Evolutionary conservation across 2,888 invertebrate genomes (phyloP), one percentile per base, ranked within the genome.

Genomic region (Drosophila picticornis): DNA sequence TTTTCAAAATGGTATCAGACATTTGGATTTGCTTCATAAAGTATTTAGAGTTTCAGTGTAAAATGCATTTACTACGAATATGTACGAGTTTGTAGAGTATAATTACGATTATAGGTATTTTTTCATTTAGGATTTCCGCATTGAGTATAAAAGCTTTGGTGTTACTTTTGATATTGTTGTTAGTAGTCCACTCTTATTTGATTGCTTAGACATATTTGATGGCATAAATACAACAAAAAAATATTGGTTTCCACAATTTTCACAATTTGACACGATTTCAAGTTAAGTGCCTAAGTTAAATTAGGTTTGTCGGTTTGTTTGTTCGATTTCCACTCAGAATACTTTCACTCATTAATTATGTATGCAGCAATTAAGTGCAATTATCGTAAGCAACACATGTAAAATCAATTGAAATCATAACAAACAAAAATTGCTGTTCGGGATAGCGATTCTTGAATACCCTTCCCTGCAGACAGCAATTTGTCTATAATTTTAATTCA

Each of bases 1-100:
- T 75, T 78, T 80, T 78, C 71, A 94, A 95, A 94, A 94, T 94
- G 94, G 95, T 94, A 92, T 95, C 95, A 95, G 95, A 95, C 95
- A 95, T 95, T 92, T 82, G 79, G 84, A 75, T 88, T 83, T 83
- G 77, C 75, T 62, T 75, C 36, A 63, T 83, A 76, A 84, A 84
- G 81, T 83, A 82, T 62, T 83, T 67, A 60, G 63, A 72, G 62
- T 80, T 76, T 34, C 51, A 55, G 52, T 51, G 51, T 57, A 46
- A 64, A 73, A 69, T 75, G 61, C 67, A 31, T 57, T 72, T 56
- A 63, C 68, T 58, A 58, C 67, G 57, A 70, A 72, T 72, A 68
- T 69, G 43, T 70, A 31, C 31, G 36, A 55, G 52, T 51, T 38
- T 68, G 19, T 80, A 68, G 61, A 70, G 25, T 58, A 43, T 40